Evolutionary conservation across 1,140 invertebrate species (phyloP), one percentile per base, ranked within the genome.

Genomic region (Brachionus rubens): DNA sequence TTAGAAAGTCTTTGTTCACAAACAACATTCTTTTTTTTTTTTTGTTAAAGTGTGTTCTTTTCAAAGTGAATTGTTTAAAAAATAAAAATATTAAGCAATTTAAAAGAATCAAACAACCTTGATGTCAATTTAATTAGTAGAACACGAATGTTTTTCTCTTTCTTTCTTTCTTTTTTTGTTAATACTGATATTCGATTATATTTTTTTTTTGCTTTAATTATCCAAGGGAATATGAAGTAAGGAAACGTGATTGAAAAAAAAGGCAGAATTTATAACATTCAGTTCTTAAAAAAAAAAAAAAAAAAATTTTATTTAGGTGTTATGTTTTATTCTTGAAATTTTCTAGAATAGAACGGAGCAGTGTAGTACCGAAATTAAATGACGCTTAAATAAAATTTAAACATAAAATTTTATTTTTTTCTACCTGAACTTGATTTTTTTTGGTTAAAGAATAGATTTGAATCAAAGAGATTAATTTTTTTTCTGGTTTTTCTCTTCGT

Each of bases 201-300:
- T 46, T 46, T n/a, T n/a, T n/a, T n/a, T n/a, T 16, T 46, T 46
- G 16, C 43, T 65, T 24, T 65, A 43, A 65, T 65, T 65, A 65
- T 65, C 36, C 59, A 41, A 9, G 21, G 59, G 59, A 65, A 65
- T 36, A 46, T 65, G 41, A 65, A 65, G 59, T 65, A 65, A 4
- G 19, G 36, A 65, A 65, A 65, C 59, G 59, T 65, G 59, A 65
- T 65, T 65, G n/a, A 59, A 16, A 5, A 36, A 36, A 36, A 59
- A 59, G 36, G 36, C 16, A n/a, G 14, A 28, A 56, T 48, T n/a
- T n/a, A n/a, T n/a, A n/a, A n/a, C n/a, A n/a, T n/a, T n/a, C n/a
- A n/a, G n/a, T n/a, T n/a, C n/a, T n/a, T n/a, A n/a, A n/a, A n/a
- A 59, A 14, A 36, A 36, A 28, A 59, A 36, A 59, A 59, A 36